Percentiles rank a stretch among this genome's conserved stretches.
phyloP scores from a whole-genome alignment of 2,113 vertebrate species.

The Laticauda laticaudata region DNA sequence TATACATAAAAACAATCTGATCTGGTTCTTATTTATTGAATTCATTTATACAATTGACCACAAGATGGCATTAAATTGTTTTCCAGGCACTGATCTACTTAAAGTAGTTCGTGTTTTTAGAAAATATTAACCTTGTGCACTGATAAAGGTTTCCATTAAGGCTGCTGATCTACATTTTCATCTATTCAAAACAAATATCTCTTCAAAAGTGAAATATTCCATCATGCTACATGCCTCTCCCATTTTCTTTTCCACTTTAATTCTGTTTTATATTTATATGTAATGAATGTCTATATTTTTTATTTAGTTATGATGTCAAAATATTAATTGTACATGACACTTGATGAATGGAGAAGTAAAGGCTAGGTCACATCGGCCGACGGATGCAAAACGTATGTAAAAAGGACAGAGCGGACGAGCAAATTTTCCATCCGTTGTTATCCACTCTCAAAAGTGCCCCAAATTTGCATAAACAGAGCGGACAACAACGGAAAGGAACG shows the following conservation, averaged over 20 bases:
- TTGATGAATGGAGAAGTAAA: neutral
- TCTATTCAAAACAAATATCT: neutral
- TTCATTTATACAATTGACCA: slow-evolving; percentile 29
- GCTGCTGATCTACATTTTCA: neutral
- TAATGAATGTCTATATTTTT: neutral
- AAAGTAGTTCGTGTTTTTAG: neutral
- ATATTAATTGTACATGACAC: neutral
- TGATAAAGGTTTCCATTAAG: accelerated
- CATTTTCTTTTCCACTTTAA: neutral
- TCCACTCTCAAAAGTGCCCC: no score
- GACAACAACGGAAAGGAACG: no score
- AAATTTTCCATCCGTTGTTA: no score
- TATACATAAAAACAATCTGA: neutral
- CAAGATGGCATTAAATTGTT: slow-evolving; percentile 59
- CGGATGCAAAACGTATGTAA: no score
- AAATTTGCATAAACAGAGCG: no score
- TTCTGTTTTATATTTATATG: neutral
- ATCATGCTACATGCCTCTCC: neutral
- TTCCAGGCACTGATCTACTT: slow-evolving; percentile 5
- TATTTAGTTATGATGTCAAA: neutral
- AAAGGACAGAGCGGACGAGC: no score
- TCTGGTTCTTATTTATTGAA: neutral
- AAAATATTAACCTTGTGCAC: neutral
- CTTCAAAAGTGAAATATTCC: neutral
- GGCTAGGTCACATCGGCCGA: no score